phyloP scores from a whole-genome alignment of 2,797 vertebrate species.

The Gastrophryne carolinensis region DNA sequence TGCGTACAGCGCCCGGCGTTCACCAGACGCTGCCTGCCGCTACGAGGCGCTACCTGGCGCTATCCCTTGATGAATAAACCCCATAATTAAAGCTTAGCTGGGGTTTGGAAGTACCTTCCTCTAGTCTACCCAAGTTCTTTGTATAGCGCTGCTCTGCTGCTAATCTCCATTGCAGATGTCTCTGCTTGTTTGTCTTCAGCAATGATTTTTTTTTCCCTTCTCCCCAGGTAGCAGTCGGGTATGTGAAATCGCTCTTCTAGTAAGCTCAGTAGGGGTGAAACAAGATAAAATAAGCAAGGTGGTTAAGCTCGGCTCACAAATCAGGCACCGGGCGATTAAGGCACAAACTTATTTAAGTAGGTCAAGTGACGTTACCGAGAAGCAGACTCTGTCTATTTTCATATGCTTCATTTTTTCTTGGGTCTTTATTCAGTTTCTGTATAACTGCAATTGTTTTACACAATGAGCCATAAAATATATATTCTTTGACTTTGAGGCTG shows the following conservation, averaged over 20 bases:
- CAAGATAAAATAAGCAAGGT: slow-evolving; percentile 20
- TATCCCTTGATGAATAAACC: no score
- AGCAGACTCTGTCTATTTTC: slow-evolving; percentile 7
- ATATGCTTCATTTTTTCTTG: not conserved
- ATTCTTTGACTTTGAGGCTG: not conserved
- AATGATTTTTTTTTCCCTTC: not conserved
- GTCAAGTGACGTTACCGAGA: slow-evolving; percentile 12
- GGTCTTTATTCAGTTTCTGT: not conserved
- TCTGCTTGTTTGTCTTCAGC: not conserved
- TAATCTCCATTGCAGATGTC: not conserved
- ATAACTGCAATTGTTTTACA: not conserved
- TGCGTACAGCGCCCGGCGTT: no score
- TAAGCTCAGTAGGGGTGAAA: slow-evolving; percentile 8
- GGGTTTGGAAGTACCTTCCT: not conserved
- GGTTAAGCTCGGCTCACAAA: not conserved
- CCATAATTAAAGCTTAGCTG: no score
- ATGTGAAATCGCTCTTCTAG: not conserved
- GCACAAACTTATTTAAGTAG: slow-evolving; percentile 32
- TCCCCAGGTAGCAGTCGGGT: not conserved
- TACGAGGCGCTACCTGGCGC: no score
- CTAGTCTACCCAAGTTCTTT: not conserved
- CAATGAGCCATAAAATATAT: not conserved
- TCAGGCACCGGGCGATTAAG: slow-evolving; percentile 11
- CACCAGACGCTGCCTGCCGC: no score
- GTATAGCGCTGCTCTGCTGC: not conserved